Evolutionary conservation across 2,113 vertebrate species (phyloP).

Genomic region (Grallaria varia): DNA sequence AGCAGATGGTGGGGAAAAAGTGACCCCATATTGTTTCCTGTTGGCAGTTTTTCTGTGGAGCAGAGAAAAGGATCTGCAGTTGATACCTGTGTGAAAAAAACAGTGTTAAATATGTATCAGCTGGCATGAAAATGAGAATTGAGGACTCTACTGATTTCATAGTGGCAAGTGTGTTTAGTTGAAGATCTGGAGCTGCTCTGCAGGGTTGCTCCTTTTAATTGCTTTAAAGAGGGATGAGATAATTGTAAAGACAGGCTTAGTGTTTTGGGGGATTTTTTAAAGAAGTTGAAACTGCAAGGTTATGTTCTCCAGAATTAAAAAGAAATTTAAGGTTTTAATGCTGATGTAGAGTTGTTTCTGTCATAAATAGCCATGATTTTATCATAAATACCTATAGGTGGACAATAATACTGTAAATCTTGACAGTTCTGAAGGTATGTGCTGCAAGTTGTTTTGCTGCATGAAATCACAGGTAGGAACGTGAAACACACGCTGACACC

Average conservation of each 20-base stretch:
- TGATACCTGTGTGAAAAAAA: neutral
- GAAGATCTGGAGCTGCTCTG: neutral
- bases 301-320: neutral
- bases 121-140: neutral
- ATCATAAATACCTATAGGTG: neutral
- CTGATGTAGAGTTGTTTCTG: neutral
- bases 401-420: neutral
- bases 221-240: neutral
- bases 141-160: neutral
- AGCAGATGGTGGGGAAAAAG: neutral
- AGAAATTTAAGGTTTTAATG: neutral
- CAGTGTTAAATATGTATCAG: neutral
- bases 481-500: neutral
- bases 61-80: neutral
- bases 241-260: neutral
- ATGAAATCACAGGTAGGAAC: neutral
- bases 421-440: rapidly evolving
- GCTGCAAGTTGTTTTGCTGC: neutral
- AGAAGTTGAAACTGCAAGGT: neutral
- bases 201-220: neutral
- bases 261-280: neutral
- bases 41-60: neutral
- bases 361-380: neutral
- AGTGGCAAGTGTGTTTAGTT: neutral
- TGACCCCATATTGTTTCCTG: neutral